Base-by-base conservation (phyloP, 2,888 invertebrate species). In the Eristalis pertinax region DNA sequence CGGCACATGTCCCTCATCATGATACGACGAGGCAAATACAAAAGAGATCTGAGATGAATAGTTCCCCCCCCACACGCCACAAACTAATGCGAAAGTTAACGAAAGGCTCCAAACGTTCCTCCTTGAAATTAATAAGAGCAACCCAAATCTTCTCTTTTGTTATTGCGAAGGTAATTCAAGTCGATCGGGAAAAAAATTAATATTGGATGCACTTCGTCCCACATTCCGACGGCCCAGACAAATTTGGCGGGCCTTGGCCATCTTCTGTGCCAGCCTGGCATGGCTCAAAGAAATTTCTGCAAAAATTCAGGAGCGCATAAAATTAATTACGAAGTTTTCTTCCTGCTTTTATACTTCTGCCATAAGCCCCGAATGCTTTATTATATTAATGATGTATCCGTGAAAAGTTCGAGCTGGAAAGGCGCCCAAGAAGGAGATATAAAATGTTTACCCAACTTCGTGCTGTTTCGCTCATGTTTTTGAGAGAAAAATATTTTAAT, bases 251-350 rank as follows among this genome's bases (percentile, higher is more conserved):
- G 1, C 5, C 26, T 13, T 26, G 26, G 1, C 60, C 62, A 62
- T 15, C 63, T 7, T 26, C 60, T 32, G 68, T 13, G 50, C 50
- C 64, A 64, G 43, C 56, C 43, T 76, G 75, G 7, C 24, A 63
- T 77, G 72, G 15, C 60, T 15, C 60, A 78, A 81, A 73, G 35
- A 24, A 69, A 68, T n/a, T 35, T 56, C 58, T 35, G 62, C 67
- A 64, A 82, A 76, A 76, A 70, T 70, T 73, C 50, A 62, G 62
- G 60, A 26, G 15, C 58, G 60, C 83, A 75, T 79, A 79, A 86
- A 86, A 86, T 86, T 86, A 86, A 86, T 86, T 86, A 86, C 74
- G 38, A 83, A 86, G 78, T 86, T 78, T 79, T 65, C 62, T 65
- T 73, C 43, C 74, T 65, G 43, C 75, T 65, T 79, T 78, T 78